Conservation (phyloP, 2,888 invertebrate species). For the Oligia latruncula region DNA sequence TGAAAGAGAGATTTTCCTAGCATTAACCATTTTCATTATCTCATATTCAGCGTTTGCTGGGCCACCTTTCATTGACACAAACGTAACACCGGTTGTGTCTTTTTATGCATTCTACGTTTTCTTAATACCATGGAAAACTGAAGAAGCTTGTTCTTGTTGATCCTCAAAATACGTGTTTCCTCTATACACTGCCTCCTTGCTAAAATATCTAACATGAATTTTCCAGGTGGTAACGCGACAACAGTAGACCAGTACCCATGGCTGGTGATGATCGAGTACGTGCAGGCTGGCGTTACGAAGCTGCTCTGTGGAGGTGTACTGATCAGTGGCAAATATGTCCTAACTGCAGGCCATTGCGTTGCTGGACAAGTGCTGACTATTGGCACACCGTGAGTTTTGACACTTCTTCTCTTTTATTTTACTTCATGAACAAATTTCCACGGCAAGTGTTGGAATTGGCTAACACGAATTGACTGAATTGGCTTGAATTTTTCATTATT, state of each 20-base stretch:
- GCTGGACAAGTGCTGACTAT: conserved; percentile 75
- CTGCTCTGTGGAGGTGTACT: conserved; percentile 83
- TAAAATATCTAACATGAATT: background rate
- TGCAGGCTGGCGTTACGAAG: conserved; percentile 61
- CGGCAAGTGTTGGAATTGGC: background rate
- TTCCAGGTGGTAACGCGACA: conserved; percentile 78
- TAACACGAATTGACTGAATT: too few species aligned
- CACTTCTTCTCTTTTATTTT: background rate
- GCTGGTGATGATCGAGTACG: conserved; percentile 88
- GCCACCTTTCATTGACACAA: background rate
- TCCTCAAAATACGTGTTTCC: background rate
- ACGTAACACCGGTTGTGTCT: background rate
- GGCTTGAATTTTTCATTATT: background rate
- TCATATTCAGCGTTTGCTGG: background rate
- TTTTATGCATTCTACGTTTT: background rate
- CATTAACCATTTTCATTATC: background rate
- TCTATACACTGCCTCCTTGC: background rate
- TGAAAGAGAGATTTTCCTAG: background rate
- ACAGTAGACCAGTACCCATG: conserved; percentile 90
- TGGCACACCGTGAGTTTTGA: conserved; percentile 84
- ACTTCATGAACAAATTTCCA: background rate
- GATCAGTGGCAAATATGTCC: conserved; percentile 87
- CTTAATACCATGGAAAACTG: background rate
- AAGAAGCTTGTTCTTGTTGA: background rate
- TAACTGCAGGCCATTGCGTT: conserved; percentile 90